Evolutionary conservation across 1,140 invertebrate species (phyloP).

Genomic region (Temnothorax nylanderi): DNA sequence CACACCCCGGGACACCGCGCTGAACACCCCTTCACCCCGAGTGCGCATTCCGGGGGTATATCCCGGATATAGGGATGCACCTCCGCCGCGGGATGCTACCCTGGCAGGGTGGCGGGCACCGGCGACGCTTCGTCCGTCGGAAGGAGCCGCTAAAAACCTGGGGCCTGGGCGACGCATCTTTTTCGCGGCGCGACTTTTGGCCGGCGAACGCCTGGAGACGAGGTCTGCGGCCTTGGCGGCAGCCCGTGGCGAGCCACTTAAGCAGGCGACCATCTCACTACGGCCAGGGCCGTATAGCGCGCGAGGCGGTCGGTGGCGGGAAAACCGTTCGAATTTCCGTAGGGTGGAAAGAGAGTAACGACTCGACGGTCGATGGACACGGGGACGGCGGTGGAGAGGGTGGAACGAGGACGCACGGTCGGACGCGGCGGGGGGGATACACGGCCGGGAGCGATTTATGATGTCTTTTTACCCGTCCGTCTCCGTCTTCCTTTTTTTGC

Average conservation of each 20-base stretch:
- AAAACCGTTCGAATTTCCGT: conserved; percentile 37
- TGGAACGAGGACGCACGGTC: background rate
- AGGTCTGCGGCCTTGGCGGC: conserved; percentile 37
- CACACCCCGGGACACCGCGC: background rate
- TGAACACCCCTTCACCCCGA: conserved; percentile 54
- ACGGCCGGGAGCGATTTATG: conserved; percentile 61
- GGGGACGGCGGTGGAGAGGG: background rate
- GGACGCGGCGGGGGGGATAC: background rate
- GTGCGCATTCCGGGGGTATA: conserved; percentile 42
- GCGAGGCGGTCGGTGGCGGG: conserved; percentile 69
- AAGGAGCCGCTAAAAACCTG: conserved; percentile 82
- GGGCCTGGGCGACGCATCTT: conserved; percentile 75
- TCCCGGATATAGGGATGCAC: conserved; percentile 51
- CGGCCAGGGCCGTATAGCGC: conserved; percentile 80
- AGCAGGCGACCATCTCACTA: conserved; percentile 83
- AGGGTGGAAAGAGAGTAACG: conserved; percentile 54
- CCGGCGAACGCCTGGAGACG: conserved; percentile 76
- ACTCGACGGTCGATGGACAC: conserved; percentile 20
- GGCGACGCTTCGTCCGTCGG: conserved; percentile 83
- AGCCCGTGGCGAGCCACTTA: conserved; percentile 77
- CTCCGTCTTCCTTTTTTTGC: conserved; percentile 58
- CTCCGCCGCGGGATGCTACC: conserved; percentile 74
- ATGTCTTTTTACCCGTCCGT: conserved; percentile 66
- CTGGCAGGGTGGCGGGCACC: conserved; percentile 82
- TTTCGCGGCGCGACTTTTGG: conserved; percentile 79